Base-by-base conservation (phyloP, 2,113 vertebrate genomes). In the Elachura formosa region DNA sequence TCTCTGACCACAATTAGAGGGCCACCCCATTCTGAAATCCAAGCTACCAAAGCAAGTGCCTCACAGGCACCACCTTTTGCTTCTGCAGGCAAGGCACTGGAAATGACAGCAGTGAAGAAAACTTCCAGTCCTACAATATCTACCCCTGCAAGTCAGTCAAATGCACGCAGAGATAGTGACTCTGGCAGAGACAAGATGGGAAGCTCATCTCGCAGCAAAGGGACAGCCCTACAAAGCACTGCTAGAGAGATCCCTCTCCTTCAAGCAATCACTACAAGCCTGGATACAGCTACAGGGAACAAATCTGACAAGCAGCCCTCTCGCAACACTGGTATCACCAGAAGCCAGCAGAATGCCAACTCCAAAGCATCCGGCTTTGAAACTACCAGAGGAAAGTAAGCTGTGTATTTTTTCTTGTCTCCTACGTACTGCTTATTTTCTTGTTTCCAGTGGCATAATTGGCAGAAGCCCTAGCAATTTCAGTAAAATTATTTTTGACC, bases 361-460 rank as follows among this genome's bases (percentile, higher is more conserved):
- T 45, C 51, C 74, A 96, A 95, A 92, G 90, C 88, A 34, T 29
- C 97, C 1, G 8, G 84, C 73, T 98, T 98, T 90, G 96, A 98
- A 95, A 97, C 97, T 38, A 95, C 97, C 26, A 96, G 97, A 59
- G 97, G 96, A 95, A 98, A 98, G 98, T 98, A 98, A 98, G 51
- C 31, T 48, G 33, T 0, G 0, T 52, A 3, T 68, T 91, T 51
- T 89, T 88, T 82, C 28, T 83, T 36, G 21, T 58, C 46, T 79
- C 26, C 13, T 74, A 14, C 61, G 7, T 69, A n/a, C 11, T 89
- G 43, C 34, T 66, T 91, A 17, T 78, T 74, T 95, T 77, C 51
- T 54, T 83, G 29, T 62, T 72, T 25, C 17, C 12, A 56, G 24
- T 56, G 41, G 17, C 54, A 80, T 51, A 75, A 54, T 29, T 43